Base-by-base conservation (phyloP, 2,113 vertebrate species). In the Hemicordylus capensis region DNA sequence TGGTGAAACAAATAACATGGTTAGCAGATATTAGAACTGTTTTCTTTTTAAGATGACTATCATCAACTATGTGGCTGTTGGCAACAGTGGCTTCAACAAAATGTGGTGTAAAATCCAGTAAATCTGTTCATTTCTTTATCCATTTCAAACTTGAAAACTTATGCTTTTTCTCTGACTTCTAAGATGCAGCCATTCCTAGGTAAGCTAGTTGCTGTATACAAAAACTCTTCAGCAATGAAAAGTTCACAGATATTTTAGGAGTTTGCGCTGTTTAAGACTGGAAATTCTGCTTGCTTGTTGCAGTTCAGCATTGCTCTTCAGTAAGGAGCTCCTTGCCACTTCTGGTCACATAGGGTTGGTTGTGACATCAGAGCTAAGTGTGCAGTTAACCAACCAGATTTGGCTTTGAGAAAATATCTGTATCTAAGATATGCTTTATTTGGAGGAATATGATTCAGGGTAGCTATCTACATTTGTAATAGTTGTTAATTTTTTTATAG, bases 401-500 rank as follows among this genome's bases (percentile, higher is more conserved):
- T 78, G 64, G 34, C 58, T 64, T 87, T 87, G 56, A 83, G 76
- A 77, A 72, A 44, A n/a, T n/a, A n/a, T 63, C 34, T 63, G 58
- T 83, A 17, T 56, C 56, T 79, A 66, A n/a, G 69, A 46, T 64
- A 74, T 79, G 28, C 1, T 79, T 44, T 83, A 46, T 74, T 69
- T 83, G 59, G 3, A 1, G n/a, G 8, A 58, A 15, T 0, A 0
- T 17, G 28, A 37, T 77, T 69, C 28, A 0, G 22, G 56, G 9
- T 67, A 31, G 28, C 84, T 85, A 8, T 0, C 1, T n/a, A 0
- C 14, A 1, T 15, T 28, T 67, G 3, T 80, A 66, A 70, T 20
- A n/a, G 17, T 78, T 63, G 4, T 81, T 67, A n/a, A 0, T 67
- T 92, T 81, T 91, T 81, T 94, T 88, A 98, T 85, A 98, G 97